Conservation (phyloP, 2,888 invertebrate genomes). For the Myopa tessellatipennis region DNA sequence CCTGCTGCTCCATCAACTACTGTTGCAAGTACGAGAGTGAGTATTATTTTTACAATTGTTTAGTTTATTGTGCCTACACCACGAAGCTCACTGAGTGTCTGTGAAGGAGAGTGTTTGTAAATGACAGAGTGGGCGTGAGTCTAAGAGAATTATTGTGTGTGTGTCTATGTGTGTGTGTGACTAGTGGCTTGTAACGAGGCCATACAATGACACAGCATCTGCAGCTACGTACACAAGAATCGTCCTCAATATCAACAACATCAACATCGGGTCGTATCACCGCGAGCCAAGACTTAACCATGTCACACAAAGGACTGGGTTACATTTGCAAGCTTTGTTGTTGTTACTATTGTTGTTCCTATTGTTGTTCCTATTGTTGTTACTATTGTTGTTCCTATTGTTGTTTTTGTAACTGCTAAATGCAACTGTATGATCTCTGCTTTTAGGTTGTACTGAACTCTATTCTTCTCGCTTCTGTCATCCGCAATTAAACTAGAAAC, state of each 20-base stretch:
- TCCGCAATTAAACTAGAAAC: not conserved
- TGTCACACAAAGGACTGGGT: conserved; percentile 31
- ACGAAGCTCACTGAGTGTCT: conserved; percentile 11
- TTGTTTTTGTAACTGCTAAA: not conserved
- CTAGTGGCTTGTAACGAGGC: not conserved
- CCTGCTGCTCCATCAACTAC: no score
- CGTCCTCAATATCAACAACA: conserved; percentile 28
- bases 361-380: conserved; percentile 15
- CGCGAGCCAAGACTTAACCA: conserved; percentile 39
- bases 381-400: conserved; percentile 5
- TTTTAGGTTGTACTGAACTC: not conserved
- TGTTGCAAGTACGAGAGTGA: not conserved
- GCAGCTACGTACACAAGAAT: conserved; percentile 11
- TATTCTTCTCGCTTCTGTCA: not conserved
- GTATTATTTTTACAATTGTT: conserved; percentile 24
- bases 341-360: conserved; percentile 10
- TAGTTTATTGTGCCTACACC: conserved; percentile 19
- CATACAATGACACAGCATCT: not conserved
- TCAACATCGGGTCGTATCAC: conserved; percentile 34
- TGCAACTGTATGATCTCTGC: not conserved
- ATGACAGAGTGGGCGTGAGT: not conserved
- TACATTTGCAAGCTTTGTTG: conserved; percentile 16
- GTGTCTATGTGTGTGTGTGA: not conserved
- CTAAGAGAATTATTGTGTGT: not conserved
- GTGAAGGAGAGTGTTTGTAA: conserved; percentile 5